Evolutionary conservation across 2,113 vertebrate genomes (phyloP), one percentile per base, ranked within the genome.

Genomic region (Tapirus terrestris): DNA sequence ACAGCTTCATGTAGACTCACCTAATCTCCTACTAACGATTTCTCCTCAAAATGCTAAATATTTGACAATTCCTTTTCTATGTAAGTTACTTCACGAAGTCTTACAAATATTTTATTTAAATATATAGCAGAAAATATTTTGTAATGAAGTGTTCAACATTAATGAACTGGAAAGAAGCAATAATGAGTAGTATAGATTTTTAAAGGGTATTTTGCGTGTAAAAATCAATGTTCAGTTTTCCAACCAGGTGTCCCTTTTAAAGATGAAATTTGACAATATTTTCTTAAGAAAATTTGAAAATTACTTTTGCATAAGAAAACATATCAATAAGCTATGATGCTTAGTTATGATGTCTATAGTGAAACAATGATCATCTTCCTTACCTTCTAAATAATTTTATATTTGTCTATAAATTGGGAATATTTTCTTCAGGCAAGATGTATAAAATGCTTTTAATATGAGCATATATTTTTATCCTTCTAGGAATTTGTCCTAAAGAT

Each of bases 191-290:
- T 29, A 11, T 2, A n/a, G 31, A 58, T 39, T 84, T 93, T 48
- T 79, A 60, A 96, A 70, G 5, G 53, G 67, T 0, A 25, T 83
- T 88, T 77, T 65, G 8, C 23, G 83, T 92, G 33, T 31, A 91
- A 85, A 89, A 85, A 58, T 60, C 33, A 77, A 27, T 3, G 0
- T 61, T 79, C 56, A 58, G 21, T 39, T 81, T 85, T 58, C 14
- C 10, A 94, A 58, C 4, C 7, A 91, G 9, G 6, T 48, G 20
- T 67, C 18, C 10, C 11, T 65, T 25, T 89, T 76, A 65, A 73
- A 95, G 90, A 73, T 93, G 11, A 73, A 89, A 95, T 65, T 75
- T 85, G 20, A 36, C 33, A 94, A 25, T 87, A 89, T 85, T 89
- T 93, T 36, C 16, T 56, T 93, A 80, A 85, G 18, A 80, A 79